These are phyloP conservation scores for Furcula furcula DNA, from an alignment of 2,888 invertebrate species.

Conservation along the genomic window DNA sequence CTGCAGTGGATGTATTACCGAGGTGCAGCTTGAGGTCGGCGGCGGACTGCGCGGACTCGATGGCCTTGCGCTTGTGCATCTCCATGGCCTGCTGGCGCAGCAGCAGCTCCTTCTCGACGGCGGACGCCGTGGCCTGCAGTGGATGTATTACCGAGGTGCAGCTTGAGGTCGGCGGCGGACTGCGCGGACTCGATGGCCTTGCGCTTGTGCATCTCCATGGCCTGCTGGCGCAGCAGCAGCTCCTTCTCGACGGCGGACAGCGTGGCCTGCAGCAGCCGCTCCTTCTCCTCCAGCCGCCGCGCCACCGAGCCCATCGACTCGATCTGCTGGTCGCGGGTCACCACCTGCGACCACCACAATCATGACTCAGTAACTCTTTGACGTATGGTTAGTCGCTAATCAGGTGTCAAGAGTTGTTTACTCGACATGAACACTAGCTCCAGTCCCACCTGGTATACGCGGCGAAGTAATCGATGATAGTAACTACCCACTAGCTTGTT, in stretches of 20 bases:
- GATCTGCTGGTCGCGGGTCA: conserved; percentile 92
- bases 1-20: too few relatives aligned
- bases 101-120: conserved; percentile 96
- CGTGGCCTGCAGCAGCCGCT: conserved; percentile 94
- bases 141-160: conserved; percentile 90
- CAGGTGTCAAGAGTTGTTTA: too few relatives aligned
- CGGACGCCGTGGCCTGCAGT: conserved; percentile 90
- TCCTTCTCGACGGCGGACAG: conserved; percentile 97
- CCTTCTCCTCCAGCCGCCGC: conserved; percentile 97
- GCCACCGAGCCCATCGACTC: conserved; percentile 97
- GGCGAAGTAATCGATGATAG: too few relatives aligned
- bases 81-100: conserved; percentile 98
- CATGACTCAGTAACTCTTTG: too few relatives aligned
- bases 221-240: conserved; percentile 94
- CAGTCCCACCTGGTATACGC: too few relatives aligned
- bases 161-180: conserved; percentile 97
- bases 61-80: conserved; percentile 98
- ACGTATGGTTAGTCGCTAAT: too few relatives aligned
- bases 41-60: conserved; percentile 98
- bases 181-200: conserved; percentile 99
- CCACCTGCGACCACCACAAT: conserved; percentile 80
- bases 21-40: conserved; percentile 98
- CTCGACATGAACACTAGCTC: too few relatives aligned
- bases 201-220: conserved; percentile 98
- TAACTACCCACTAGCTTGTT: too few relatives aligned